Evolutionary conservation across 2,888 invertebrate genomes (phyloP), one percentile per base, ranked within the genome.

Genomic region (Rapana venosa): DNA sequence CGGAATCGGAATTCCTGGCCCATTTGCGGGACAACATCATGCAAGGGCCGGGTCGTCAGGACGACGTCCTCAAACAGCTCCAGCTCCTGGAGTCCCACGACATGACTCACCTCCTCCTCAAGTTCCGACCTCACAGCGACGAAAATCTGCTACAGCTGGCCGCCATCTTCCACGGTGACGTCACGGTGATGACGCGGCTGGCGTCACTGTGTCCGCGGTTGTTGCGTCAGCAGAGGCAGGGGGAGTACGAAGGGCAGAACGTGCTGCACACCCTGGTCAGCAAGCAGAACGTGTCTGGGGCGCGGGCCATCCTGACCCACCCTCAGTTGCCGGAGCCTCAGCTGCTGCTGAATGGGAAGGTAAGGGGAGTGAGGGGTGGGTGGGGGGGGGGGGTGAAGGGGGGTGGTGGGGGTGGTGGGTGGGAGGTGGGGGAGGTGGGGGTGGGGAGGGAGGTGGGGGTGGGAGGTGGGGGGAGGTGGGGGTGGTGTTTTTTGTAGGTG

Each of bases 101-200:
- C 84, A 66, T 85, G 36, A 74, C 36, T 13, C 22, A 85, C 22
- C 36, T 32, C 26, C 84, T 89, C 32, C 70, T 22, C 30, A 85
- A 85, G 32, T 89, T 70, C 56, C 70, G 74, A 8, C 30, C 30
- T 22, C 17, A 89, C 74, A 32, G 47, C 30, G 77, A 85, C 70
- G 89, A 85, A 22, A 89, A 32, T 22, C 89, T 89, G 13, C 85
- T 89, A 56, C 89, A 89, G 74, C 56, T 74, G 89, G 85, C 89
- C 11, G 89, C 85, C 85, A 89, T 85, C 74, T 89, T 89, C n/a
- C 89, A 89, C 74, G 89, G 85, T 47, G 89, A 89, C 85, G 56
- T 74, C 32, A 36, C 70, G 36, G 47, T 88, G 56, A 84, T 89
- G 74, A 22, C 30, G 32, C 70, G 74, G 56, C 84, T 89, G 85